Evolutionary conservation across 2,888 invertebrate genomes (phyloP).

Genomic region (Ectemnius continuus): DNA sequence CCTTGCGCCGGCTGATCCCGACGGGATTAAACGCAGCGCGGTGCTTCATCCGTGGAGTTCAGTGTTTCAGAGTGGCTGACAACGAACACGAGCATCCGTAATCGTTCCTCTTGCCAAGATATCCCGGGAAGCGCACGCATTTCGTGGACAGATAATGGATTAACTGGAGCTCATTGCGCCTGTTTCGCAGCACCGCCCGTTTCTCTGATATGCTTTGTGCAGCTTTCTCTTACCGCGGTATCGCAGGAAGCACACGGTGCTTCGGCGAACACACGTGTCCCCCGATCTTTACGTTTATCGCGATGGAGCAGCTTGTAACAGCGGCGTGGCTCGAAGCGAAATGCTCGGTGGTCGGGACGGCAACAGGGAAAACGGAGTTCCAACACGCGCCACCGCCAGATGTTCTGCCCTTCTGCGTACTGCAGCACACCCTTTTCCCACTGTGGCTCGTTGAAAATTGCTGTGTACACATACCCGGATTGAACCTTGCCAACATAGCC

Average conservation of each 20-base stretch:
- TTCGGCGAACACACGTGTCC: too few relatives aligned
- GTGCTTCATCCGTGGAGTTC: background rate
- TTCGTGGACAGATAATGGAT: background rate
- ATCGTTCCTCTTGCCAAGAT: background rate
- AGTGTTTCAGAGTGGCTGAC: background rate
- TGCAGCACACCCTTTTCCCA: conserved; percentile 6
- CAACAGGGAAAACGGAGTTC: conserved; percentile 10
- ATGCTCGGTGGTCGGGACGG: background rate
- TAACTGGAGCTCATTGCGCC: background rate
- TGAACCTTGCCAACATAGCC: background rate
- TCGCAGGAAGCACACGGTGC: background rate
- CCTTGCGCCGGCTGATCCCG: too few relatives aligned
- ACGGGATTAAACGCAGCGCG: background rate
- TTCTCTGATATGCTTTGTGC: background rate
- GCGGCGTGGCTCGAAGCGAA: background rate
- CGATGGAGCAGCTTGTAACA: conserved; percentile 1
- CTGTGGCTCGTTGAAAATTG: background rate
- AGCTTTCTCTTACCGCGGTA: background rate
- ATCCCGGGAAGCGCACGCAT: background rate
- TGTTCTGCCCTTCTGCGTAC: conserved; percentile 19
- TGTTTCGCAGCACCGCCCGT: background rate
- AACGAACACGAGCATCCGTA: background rate
- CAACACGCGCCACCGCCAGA: conserved; percentile 36
- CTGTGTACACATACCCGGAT: background rate
- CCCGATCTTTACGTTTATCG: background rate